phyloP scores from a whole-genome alignment of 2,113 vertebrate species.

The Sisor rabdophorus region DNA sequence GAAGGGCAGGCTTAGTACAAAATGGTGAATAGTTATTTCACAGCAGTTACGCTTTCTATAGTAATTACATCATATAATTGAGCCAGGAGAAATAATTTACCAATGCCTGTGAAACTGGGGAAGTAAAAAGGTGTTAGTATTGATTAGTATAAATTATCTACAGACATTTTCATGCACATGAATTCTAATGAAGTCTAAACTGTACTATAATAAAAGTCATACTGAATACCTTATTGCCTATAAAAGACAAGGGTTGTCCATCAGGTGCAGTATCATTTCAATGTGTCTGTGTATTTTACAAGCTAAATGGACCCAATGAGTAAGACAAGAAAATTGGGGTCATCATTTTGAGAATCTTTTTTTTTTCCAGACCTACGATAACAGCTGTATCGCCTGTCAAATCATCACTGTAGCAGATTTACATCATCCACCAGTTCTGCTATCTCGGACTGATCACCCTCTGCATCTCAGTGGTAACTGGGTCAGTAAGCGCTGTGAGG shows the following conservation, averaged over 20 bases:
- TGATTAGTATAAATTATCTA: neutral
- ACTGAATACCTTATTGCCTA: neutral
- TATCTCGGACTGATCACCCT: constrained; percentile 72
- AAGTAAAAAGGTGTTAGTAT: neutral
- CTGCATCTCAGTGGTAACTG: constrained; percentile 79
- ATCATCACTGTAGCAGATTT: constrained; percentile 78
- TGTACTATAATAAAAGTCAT: neutral
- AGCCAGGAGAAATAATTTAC: neutral
- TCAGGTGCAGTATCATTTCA: neutral
- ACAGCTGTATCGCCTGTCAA: constrained; percentile 68
- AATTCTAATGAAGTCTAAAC: neutral
- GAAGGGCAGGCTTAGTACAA: neutral
- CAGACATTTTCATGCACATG: neutral
- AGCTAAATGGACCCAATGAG: neutral
- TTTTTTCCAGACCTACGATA: constrained; percentile 72
- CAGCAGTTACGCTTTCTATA: neutral
- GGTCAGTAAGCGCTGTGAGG: constrained; percentile 85
- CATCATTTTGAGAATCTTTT: neutral
- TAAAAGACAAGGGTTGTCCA: constrained; percentile 9
- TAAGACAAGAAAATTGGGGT: neutral
- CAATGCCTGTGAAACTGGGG: neutral
- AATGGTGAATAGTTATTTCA: neutral
- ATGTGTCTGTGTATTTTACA: neutral
- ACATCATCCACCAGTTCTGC: constrained; percentile 75
- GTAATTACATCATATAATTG: neutral